Conservation (phyloP, 1,140 invertebrate genomes). For the Lordiphosa clarofinis region DNA sequence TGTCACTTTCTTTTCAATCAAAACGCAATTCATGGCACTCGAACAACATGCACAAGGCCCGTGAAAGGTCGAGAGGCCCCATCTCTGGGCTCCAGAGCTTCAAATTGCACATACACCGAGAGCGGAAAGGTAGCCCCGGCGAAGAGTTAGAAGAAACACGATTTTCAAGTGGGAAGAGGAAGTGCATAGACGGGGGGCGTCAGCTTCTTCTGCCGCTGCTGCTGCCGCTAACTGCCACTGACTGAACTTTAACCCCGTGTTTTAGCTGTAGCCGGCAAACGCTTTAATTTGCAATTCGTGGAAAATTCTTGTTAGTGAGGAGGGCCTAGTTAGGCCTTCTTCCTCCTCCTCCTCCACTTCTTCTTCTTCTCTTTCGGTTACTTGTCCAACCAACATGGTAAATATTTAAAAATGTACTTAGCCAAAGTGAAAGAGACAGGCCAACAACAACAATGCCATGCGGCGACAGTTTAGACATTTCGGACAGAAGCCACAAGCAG, state of each 20-base stretch:
- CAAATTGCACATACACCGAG: slow-evolving; percentile 38
- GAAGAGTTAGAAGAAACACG: slow-evolving; percentile 49
- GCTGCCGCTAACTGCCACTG: slow-evolving; percentile 50
- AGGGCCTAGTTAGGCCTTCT: slow-evolving; percentile 42
- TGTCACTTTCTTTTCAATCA: slow-evolving; percentile 78
- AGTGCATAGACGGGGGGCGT: slow-evolving; percentile 4
- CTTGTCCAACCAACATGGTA: slow-evolving; percentile 62
- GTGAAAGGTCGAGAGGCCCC: slow-evolving; percentile 37
- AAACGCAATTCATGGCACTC: slow-evolving; percentile 76
- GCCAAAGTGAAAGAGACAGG: slow-evolving; percentile 76
- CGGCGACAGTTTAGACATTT: slow-evolving; percentile 68
- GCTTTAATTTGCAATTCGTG: slow-evolving; percentile 77
- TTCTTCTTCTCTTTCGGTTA: slow-evolving; percentile 2
- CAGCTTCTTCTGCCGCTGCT: neutral
- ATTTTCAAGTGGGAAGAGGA: slow-evolving; percentile 48
- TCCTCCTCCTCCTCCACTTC: neutral
- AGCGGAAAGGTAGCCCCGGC: slow-evolving; percentile 57
- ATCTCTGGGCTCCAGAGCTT: slow-evolving; percentile 4
- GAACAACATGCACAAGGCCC: slow-evolving; percentile 34
- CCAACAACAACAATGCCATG: slow-evolving; percentile 42
- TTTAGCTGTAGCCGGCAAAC: slow-evolving; percentile 30
- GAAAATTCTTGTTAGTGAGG: slow-evolving; percentile 55
- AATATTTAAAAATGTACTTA: slow-evolving; percentile 78
- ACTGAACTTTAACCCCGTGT: slow-evolving; percentile 67
- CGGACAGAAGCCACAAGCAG: slow-evolving; percentile 64